Base-by-base conservation (phyloP, 2,888 invertebrate genomes). In the Heliconius sara region DNA sequence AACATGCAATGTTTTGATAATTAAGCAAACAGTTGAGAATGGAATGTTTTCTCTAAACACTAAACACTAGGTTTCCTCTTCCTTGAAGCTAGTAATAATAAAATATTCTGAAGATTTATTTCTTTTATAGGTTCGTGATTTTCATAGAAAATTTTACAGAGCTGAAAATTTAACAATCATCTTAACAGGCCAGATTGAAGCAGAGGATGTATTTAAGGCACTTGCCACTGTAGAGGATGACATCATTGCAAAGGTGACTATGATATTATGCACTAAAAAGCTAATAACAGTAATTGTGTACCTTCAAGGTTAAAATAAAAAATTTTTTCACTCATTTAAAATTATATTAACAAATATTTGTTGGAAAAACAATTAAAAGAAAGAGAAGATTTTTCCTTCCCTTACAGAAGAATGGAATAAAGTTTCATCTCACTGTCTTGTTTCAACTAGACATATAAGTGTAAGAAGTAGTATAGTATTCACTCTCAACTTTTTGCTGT, bases 91-190 rank as follows among this genome's bases (percentile, higher is more conserved):
- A 16, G 5, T 65, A 65, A 27, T 25, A 27, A 6, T 2, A 5
- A 27, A 65, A 65, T 27, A 65, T n/a, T 60, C n/a, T 13, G 2
- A 9, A 25, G 25, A 27, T 34, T 63, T 47, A 67, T 52, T 70
- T 78, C 71, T 83, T n/a, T 92, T 91, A 81, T 86, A 97, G 97
- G 97, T 98, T 10, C 96, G 96, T 84, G 94, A 96, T 22, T 99
- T 97, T 89, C 99, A 99, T 90, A 96, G 97, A 85, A 96, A 97
- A 82, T 99, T 98, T 92, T 99, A 99, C 91, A 96, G 98, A 34
- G 97, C 99, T 3, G 98, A 98, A 91, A 99, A 99, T 91, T 93
- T 99, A 80, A 97, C 97, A 81, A 93, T 99, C 5, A 97, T 98
- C 77, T 96, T 99, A 76, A 97, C 97, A 22, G 99, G 99, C 0